Evolutionary conservation across 2,888 invertebrate species (phyloP).

Genomic region (Archips crataeganus): DNA sequence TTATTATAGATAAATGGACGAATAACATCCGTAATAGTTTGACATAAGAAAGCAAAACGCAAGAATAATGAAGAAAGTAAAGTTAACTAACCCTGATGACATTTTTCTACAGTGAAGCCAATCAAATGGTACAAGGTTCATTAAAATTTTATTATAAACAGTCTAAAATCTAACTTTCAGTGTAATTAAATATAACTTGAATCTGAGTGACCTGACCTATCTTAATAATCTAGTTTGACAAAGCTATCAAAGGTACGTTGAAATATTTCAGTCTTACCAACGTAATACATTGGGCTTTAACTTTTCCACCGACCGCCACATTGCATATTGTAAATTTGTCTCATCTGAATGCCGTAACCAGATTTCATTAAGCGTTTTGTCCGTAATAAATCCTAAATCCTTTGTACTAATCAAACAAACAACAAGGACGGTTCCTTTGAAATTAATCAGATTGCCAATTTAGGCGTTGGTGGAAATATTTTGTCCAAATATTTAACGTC

Average conservation of each 20-base stretch:
- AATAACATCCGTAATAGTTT: too few species aligned
- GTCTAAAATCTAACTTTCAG: background rate
- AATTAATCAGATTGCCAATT: conserved; percentile 9
- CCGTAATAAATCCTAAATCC: conserved; percentile 9
- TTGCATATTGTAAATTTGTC: background rate
- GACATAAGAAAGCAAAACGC: too few species aligned
- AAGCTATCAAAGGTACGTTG: background rate
- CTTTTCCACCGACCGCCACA: background rate
- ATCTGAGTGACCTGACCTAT: too few species aligned
- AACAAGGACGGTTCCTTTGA: conserved; percentile 4
- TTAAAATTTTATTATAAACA: too few species aligned
- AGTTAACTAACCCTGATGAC: too few species aligned
- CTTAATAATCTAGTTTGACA: too few species aligned
- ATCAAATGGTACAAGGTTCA: too few species aligned
- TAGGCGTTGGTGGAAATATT: background rate
- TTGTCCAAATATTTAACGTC: background rate
- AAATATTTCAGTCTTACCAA: background rate
- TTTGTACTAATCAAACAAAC: conserved; percentile 16
- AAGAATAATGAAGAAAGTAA: too few species aligned
- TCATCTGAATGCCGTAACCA: conserved; percentile 1
- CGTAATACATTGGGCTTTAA: too few species aligned
- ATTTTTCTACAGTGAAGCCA: too few species aligned
- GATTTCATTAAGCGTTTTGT: conserved; percentile 15
- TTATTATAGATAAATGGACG: too few species aligned
- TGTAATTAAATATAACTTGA: too few species aligned